Base-by-base conservation (phyloP, 64 coral and sea anemone genomes). In the Montipora cactus region DNA sequence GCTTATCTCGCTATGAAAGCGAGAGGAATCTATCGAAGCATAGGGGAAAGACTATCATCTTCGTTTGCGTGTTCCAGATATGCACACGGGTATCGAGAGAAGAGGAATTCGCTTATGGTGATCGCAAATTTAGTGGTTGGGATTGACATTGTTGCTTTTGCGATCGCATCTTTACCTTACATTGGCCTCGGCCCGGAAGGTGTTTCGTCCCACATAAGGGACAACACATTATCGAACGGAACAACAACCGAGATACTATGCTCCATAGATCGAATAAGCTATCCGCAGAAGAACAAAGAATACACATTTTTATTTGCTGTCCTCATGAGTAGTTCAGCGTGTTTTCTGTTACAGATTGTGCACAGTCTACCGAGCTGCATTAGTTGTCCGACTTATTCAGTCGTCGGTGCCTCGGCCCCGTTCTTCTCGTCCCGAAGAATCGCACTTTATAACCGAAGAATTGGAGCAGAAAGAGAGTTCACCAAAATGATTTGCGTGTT, bases 261-360 rank as follows among this genome's bases (percentile, higher is more conserved):
- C 83, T 89, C 92, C 10, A 61, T 97, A 22, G 92, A 95, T 50
- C 96, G 94, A 75, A 95, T 97, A 75, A 97, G 92, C 75, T 91
- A 91, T 46, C 96, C 95, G 15, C 76, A 75, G 52, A 91, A 94
- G 68, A 90, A 87, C 78, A 94, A 94, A 64, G 95, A 97, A 74
- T 95, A 94, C 25, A 97, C 95, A 4, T 97, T 97, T 73, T 49
- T 97, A 55, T 97, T 97, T 68, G 95, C 95, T 18, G 89, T 97
- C 9, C 80, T 97, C 11, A 97, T 97, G 95, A 97, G 92, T 66
- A 90, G 89, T 45, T 77, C 92, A 25, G 95, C 95, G 0, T 97
- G 95, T 71, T 78, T 94, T 7, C 75, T 94, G 20, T 61, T 97
- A 37, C 95, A 97, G 47, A 67, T 91, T 16, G 93, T 97, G 59